Conservation (phyloP, 2,113 vertebrate genomes). For the Pampusana beccarii region DNA sequence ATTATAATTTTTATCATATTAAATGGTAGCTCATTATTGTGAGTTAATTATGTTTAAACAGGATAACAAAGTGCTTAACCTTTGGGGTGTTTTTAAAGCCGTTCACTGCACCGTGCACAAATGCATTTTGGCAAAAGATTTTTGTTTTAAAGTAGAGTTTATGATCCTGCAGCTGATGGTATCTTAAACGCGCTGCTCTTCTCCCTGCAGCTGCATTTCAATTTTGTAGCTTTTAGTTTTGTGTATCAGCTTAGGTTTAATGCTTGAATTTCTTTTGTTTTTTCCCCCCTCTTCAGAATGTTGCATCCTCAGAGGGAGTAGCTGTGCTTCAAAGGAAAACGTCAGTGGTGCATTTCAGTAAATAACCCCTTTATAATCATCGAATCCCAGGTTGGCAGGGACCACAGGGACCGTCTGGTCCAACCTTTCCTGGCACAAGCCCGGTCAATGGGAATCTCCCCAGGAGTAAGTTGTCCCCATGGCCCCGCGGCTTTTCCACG, state of each 20-base stretch:
- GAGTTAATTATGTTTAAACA: background rate
- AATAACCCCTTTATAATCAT: background rate
- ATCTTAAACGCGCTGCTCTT: background rate
- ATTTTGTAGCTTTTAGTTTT: background rate
- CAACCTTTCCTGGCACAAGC: too few species aligned
- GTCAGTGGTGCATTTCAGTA: background rate
- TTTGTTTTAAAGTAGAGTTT: background rate
- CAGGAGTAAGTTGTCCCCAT: too few species aligned
- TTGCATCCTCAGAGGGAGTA: background rate
- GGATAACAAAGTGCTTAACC: background rate
- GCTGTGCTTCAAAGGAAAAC: background rate
- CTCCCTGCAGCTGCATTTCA: background rate
- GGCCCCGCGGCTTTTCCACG: too few species aligned
- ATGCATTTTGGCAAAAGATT: background rate
- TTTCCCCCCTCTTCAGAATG: background rate
- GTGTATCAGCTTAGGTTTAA: background rate
- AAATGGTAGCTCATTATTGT: background rate
- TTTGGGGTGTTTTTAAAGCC: background rate
- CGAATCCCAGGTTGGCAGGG: too few species aligned
- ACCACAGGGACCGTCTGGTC: too few species aligned
- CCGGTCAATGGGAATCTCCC: too few species aligned
- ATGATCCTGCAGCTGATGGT: background rate
- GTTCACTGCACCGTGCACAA: background rate
- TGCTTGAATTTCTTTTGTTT: background rate
- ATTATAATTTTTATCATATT: background rate